Evolutionary conservation across 2,113 vertebrate genomes (phyloP).

Genomic region (Myrmecobius fasciatus): DNA sequence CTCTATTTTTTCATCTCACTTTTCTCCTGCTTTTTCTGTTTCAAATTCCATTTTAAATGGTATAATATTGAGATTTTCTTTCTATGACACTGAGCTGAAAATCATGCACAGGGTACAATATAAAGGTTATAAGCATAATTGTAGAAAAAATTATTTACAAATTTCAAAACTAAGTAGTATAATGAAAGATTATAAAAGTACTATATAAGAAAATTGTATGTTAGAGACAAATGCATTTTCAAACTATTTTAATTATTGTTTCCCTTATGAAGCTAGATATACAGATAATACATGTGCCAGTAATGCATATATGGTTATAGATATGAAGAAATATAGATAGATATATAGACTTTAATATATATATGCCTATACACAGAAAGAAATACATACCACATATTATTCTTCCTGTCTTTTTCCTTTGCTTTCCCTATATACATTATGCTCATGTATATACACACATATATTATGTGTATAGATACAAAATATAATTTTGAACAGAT

Average conservation of each 20-base stretch:
- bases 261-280: background rate
- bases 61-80: background rate
- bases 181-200: background rate
- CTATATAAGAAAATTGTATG: background rate
- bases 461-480: background rate
- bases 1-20: background rate
- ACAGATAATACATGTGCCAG: background rate
- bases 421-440: background rate
- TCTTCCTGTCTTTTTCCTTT: background rate
- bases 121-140: background rate
- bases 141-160: background rate
- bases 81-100: background rate
- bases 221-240: background rate
- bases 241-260: background rate
- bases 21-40: background rate
- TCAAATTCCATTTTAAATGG: background rate
- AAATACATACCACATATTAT: background rate
- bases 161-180: background rate
- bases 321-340: background rate
- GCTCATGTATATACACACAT: background rate
- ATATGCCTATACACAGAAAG: background rate
- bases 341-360: background rate
- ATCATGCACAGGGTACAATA: background rate
- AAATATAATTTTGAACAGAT: background rate
- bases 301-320: background rate